Base-by-base conservation (phyloP, 1,140 invertebrate species). In the Drosophila sulfurigaster region DNA sequence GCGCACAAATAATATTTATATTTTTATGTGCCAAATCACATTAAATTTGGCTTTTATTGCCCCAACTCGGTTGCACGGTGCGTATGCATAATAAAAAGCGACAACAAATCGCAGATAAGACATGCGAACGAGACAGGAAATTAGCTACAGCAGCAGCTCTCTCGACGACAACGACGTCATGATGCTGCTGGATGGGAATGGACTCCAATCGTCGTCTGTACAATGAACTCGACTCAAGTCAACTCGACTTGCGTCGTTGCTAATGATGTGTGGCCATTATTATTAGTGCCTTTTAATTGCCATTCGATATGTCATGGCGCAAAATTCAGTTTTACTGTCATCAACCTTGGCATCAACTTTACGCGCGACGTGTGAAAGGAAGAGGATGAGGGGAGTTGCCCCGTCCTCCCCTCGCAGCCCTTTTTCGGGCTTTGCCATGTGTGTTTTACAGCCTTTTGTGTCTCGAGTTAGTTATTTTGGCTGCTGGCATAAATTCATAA, bases 21-120 rank as follows among this genome's bases (percentile, higher is more conserved):
- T 89, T 83, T 87, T 87, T 87, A 87, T 87, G 73, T 89, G 83
- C 70, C 80, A 89, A 81, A 83, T 87, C 85, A 78, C 70, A 87
- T 87, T 88, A 89, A 87, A 89, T 77, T 88, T 83, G 20, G 77
- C 73, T 74, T 88, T 87, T 87, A 87, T 87, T 87, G 79, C 80
- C 15, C 66, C 57, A 11, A 8, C 43, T 20, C 54, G 51, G 62
- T 60, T 46, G 20, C 56, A 81, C 79, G 69, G 67, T 82, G 77
- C 83, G 80, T 87, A 88, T 87, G 85, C 85, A 83, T 87, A 87
- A 87, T 87, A 89, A 88, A 88, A 88, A 71, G 80, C 79, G 71
- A 82, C 71, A 86, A 81, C 71, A 72, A 66, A 67, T 58, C 71
- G 70, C 20, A 82, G 83, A 88, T 88, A 82, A 80, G 82, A 78